Conservation (phyloP, 37 sponge, comb jelly and placozoan genomes). For the Bolinopsis microptera region DNA sequence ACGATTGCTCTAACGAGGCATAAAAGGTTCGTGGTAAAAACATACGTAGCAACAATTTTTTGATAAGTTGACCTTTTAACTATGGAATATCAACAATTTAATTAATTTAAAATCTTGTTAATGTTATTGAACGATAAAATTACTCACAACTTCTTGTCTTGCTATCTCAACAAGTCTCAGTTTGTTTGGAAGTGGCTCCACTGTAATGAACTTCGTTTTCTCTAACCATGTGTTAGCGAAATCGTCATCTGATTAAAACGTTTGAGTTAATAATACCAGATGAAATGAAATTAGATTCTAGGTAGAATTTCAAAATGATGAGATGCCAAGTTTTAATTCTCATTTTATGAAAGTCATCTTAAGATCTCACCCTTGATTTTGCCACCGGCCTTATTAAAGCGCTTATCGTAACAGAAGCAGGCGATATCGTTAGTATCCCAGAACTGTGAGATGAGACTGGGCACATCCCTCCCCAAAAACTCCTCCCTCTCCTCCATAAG, state of each 20-base stretch:
- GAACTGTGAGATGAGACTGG: background rate
- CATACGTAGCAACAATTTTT: background rate
- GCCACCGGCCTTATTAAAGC: slow-evolving; percentile 35
- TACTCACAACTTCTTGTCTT: background rate
- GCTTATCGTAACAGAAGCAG: slow-evolving; percentile 33
- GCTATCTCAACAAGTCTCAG: slow-evolving; percentile 56
- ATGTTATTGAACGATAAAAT: background rate
- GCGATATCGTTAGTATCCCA: slow-evolving; percentile 50
- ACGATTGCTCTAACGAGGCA: background rate
- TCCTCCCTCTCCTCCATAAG: slow-evolving; percentile 42
- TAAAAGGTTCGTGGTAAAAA: background rate
- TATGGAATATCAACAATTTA: too few relatives aligned
- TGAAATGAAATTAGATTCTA: too few relatives aligned
- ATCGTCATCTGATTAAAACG: slow-evolving; percentile 64
- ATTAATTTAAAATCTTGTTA: too few relatives aligned
- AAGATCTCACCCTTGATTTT: background rate
- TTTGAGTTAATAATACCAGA: too few relatives aligned
- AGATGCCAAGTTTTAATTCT: too few relatives aligned
- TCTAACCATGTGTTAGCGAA: slow-evolving; percentile 56
- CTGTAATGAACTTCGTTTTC: background rate
- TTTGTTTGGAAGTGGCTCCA: slow-evolving; percentile 25
- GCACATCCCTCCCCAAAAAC: slow-evolving; percentile 38
- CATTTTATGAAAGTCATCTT: too few relatives aligned
- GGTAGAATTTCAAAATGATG: too few relatives aligned
- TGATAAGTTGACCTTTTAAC: too few relatives aligned